Evolutionary conservation across 64 coral and sea anemone genomes (phyloP), one percentile per base, ranked within the genome.

Genomic region (Montipora efflorescens): DNA sequence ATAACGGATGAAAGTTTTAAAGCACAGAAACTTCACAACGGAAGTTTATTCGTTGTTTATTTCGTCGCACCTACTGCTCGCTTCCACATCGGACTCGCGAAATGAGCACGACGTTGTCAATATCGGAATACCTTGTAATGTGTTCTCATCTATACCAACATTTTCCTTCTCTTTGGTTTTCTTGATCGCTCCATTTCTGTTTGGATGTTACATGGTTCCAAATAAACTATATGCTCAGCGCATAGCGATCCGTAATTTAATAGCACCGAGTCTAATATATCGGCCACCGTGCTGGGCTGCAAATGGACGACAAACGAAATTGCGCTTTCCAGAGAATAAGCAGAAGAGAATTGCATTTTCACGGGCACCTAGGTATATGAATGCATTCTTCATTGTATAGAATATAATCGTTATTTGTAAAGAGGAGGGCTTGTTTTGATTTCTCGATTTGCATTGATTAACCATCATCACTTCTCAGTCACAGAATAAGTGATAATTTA

Each of bases 401-500:
- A 59, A 18, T 19, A 18, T 71, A 71, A 36, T 7, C 64, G 14
- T 12, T 86, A 64, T 86, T 86, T 86, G 50, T 86, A 19, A 7
- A 43, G 22, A 16, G 82, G 64, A 69, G 66, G 82, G 66, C 45
- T 48, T 86, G 82, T 86, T 86, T 86, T 86, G 82, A 86, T 71
- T 64, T 50, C 19, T 66, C 62, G 82, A 71, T 67, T 86, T 67
- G n/a, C 66, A 49, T 71, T 23, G 61, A 84, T 86, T 71, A 71
- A 86, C 19, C 67, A 71, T 86, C 46, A 86, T 50, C 82, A 19
- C 61, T 45, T 49, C 28, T 67, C 22, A 21, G 68, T 86, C 62
- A 48, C 15, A 11, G 45, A 70, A 16, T 64, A 83, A 83, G 58
- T 67, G 36, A 84, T 84, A 78, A 78, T 78, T 78, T 78, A 49